These are phyloP conservation scores for Rousettus leschenaultii DNA, from an alignment of 2,113 vertebrate species.

Conservation along the genomic window DNA sequence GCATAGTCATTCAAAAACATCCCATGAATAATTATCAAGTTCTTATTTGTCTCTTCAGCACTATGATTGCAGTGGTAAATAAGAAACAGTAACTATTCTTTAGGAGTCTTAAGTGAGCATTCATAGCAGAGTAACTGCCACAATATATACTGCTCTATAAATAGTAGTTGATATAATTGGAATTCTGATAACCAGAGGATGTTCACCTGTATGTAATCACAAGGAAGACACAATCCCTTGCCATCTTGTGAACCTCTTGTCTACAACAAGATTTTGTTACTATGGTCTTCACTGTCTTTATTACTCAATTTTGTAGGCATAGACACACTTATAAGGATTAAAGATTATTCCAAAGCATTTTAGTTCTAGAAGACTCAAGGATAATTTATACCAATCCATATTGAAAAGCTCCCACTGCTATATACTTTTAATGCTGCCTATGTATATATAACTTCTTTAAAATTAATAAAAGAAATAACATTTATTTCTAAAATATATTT, in stretches of 20 bases:
- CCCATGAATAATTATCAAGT: background rate
- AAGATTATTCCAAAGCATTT: background rate
- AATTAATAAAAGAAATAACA: slow-evolving; percentile 22
- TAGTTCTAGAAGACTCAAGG: background rate
- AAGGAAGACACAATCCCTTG: background rate
- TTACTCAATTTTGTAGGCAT: background rate
- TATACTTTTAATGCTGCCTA: slow-evolving; percentile 8
- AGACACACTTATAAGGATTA: background rate
- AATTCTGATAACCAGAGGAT: background rate
- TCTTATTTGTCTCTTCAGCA: background rate
- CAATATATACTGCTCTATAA: background rate
- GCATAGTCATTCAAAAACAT: background rate
- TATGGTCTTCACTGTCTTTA: background rate
- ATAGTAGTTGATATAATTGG: background rate
- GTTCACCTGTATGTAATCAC: background rate
- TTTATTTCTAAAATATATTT: slow-evolving; percentile 44
- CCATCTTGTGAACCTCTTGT: background rate
- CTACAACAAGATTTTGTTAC: background rate
- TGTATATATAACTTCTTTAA: slow-evolving; percentile 29
- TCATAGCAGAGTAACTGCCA: background rate
- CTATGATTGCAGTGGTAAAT: background rate
- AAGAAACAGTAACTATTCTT: background rate
- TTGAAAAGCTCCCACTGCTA: background rate
- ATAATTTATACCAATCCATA: slow-evolving; percentile 12
- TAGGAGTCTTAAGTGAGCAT: background rate